Evolutionary conservation across 2,888 invertebrate species (phyloP), one percentile per base, ranked within the genome.

Genomic region (Erannis defoliaria): DNA sequence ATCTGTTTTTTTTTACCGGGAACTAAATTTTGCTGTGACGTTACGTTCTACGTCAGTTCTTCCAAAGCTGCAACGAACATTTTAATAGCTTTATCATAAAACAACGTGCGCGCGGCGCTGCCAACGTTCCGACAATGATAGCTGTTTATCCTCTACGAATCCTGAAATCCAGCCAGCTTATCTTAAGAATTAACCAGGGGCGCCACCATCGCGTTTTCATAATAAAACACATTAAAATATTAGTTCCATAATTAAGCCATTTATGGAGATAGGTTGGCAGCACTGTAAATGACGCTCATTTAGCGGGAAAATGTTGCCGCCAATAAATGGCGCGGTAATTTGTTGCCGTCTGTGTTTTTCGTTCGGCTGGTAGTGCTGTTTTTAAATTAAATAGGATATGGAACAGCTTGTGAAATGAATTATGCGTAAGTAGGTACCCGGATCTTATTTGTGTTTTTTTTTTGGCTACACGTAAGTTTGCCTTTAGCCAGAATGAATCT

Each of bases 21-120:
- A 21, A 19, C n/a, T 1, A 29, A 45, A 5, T 45, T 26, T 5
- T 16, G 10, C 9, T 10, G 19, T 23, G 29, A 62, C 54, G 71
- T 75, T 78, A 79, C 81, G 48, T 79, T 42, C 62, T 67, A 68
- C 38, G 26, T 64, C 62, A 23, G 49, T 56, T 49, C 53, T 33
- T 59, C 38, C 66, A 37, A 31, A 48, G 59, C 77, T 72, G 77
- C 77, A 80, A 75, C 81, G 80, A 55, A 77, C 61, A 51, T 70
- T 85, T 83, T 86, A 82, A 82, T 78, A 76, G 77, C 56, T 76
- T 75, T 78, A 79, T 82, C 81, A 84, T 88, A 88, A 88, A 89
- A 84, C 84, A 84, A 81, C 77, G 68, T 73, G 72, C 71, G 74
- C 71, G 72, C 74, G 76, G 75, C 73, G 76, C 75, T 74, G 72